These are phyloP conservation scores for Cryptotermes secundus DNA, from an alignment of 1,140 invertebrate genomes.

Conservation along the genomic window DNA sequence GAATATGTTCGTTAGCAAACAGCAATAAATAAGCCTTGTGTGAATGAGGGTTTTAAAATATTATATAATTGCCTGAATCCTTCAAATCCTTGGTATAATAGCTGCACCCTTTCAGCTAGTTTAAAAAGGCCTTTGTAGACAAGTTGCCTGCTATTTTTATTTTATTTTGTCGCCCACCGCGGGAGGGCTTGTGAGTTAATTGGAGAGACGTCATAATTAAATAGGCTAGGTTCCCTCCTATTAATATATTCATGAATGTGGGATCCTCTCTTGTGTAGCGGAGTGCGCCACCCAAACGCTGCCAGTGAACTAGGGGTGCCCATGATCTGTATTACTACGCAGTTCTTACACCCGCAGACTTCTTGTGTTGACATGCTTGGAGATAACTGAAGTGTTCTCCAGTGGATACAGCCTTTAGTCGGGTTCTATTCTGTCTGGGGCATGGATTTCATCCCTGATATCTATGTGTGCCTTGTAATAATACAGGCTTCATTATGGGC, in stretches of 20 bases:
- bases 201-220: slow-evolving; percentile 17
- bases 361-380: no score
- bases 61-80: no score
- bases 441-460: no score
- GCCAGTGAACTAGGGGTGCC: background rate
- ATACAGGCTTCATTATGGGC: no score
- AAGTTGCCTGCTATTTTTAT: background rate
- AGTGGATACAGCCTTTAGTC: no score
- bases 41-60: no score
- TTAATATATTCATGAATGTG: background rate
- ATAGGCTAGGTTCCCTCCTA: background rate
- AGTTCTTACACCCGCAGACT: background rate
- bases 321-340: background rate
- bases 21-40: no score
- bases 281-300: background rate
- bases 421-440: no score
- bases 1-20: no score
- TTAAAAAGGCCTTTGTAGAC: background rate
- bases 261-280: background rate
- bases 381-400: no score
- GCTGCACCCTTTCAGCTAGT: background rate
- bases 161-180: background rate
- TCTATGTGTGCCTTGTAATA: no score
- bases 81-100: background rate
- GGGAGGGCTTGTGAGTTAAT: background rate